phyloP scores from a whole-genome alignment of 2,113 vertebrate species.

The Lucifuga dentata region DNA sequence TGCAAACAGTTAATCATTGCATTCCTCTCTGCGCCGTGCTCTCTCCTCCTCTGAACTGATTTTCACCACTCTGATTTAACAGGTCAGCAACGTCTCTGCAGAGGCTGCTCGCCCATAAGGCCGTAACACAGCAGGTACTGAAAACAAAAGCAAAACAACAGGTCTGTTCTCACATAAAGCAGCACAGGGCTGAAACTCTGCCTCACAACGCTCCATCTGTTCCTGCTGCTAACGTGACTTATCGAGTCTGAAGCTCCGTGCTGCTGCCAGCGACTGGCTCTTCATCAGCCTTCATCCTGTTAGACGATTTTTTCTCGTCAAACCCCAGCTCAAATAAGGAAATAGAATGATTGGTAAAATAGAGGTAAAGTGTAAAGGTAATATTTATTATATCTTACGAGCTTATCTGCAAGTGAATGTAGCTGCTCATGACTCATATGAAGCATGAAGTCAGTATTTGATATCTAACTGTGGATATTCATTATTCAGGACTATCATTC shows the following conservation, averaged over 20 bases:
- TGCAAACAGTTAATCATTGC: conserved; percentile 5
- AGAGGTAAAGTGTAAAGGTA: no score
- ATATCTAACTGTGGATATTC: conserved; percentile 58
- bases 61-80: conserved; percentile 22
- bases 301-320: conserved; percentile 10
- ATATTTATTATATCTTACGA: no score
- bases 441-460: no score
- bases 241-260: conserved; percentile 42
- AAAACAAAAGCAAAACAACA: neutral
- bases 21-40: conserved; percentile 8
- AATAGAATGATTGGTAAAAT: no score
- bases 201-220: conserved; percentile 61
- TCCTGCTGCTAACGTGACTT: conserved; percentile 54
- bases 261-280: neutral
- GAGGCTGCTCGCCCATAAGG: neutral
- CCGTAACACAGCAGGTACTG: conserved; percentile 15
- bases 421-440: no score
- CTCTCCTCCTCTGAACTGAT: conserved; percentile 14
- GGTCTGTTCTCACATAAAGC: conserved; percentile 12
- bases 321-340: conserved; percentile 5
- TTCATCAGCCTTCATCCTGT: conserved; percentile 9
- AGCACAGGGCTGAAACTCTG: no score
- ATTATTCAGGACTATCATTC: conserved; percentile 70
- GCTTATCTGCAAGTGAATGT: no score
- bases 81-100: conserved; percentile 21